Conservation (phyloP, 2,113 vertebrate genomes). For the Thinocorus orbignyianus region DNA sequence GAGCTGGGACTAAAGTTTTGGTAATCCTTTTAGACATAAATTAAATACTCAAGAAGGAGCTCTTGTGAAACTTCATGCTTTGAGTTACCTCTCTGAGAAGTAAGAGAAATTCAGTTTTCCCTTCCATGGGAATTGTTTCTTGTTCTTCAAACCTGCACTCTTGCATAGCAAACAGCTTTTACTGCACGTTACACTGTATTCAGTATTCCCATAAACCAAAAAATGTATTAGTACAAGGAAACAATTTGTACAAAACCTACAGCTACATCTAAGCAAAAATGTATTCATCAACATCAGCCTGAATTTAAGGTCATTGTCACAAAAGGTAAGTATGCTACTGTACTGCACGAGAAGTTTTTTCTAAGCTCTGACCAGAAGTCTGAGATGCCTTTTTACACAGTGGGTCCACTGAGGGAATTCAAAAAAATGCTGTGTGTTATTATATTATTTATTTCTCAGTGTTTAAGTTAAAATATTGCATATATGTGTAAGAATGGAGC, state of each 20-base stretch:
- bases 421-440: not conserved
- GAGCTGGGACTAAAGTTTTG: not conserved
- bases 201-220: not conserved
- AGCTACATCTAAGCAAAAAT: not conserved
- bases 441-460: not conserved
- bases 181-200: not conserved
- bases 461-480: not conserved
- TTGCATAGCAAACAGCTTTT: not conserved
- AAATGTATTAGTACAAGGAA: not conserved
- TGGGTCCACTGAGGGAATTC: not conserved
- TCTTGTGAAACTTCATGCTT: not conserved
- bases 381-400: not conserved
- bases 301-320: not conserved
- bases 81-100: not conserved
- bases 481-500: accelerated
- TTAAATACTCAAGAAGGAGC: not conserved
- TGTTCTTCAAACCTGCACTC: not conserved
- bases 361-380: not conserved
- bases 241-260: not conserved
- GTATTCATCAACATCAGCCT: not conserved
- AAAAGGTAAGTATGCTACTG: not conserved
- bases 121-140: not conserved
- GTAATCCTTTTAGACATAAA: not conserved
- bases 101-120: not conserved
- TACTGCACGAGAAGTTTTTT: not conserved